Evolutionary conservation across 2,888 invertebrate genomes (phyloP).

Genomic region (Seira sanloemensis): DNA sequence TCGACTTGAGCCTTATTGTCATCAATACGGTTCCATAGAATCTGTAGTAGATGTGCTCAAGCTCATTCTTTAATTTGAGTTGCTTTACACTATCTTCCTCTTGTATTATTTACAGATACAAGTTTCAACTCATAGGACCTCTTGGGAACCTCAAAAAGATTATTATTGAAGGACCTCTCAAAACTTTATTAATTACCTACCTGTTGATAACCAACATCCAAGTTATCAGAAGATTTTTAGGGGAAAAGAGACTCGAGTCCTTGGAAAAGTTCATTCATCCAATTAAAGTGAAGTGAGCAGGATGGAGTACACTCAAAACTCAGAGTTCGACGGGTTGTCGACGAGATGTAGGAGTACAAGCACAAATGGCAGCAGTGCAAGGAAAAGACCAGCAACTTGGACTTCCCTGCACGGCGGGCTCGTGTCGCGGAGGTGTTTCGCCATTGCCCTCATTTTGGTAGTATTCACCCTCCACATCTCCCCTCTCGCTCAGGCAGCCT

Average conservation of each 20-base stretch:
- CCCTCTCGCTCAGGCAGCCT: background rate
- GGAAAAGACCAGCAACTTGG: background rate
- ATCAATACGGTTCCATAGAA: too few relatives aligned
- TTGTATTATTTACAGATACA: too few relatives aligned
- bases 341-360: background rate
- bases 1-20: too few relatives aligned
- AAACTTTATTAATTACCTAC: background rate
- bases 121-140: too few relatives aligned
- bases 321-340: background rate
- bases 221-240: background rate
- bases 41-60: too few relatives aligned
- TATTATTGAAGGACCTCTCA: too few relatives aligned
- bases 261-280: background rate
- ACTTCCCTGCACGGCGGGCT: too few relatives aligned
- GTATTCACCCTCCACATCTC: constrained; percentile 28
- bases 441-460: constrained; percentile 2
- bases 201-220: background rate
- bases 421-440: constrained; percentile 11
- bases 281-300: background rate
- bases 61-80: too few relatives aligned
- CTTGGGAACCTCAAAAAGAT: too few relatives aligned
- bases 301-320: background rate
- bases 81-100: too few relatives aligned
- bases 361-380: background rate
- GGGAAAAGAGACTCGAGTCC: background rate